Evolutionary conservation across 2,113 vertebrate species (phyloP).

Genomic region (Antidorcas marsupialis): DNA sequence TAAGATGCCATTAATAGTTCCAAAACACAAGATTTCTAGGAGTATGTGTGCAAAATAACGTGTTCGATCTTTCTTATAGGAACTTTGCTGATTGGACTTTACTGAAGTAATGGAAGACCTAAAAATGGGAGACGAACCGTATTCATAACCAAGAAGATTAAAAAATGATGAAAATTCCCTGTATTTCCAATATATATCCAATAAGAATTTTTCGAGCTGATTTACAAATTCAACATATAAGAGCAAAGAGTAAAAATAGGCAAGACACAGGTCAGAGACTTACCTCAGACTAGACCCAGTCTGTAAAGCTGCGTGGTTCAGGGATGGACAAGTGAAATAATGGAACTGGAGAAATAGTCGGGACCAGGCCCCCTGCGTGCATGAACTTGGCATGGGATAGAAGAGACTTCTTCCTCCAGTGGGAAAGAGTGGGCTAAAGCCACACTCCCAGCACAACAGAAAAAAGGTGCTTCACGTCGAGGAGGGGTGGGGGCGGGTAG

Average conservation of each 20-base stretch:
- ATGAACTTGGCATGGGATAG: fast-evolving
- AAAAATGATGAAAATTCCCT: too few species aligned
- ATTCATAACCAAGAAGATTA: neutral
- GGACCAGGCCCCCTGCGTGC: fast-evolving
- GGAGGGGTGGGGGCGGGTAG: neutral
- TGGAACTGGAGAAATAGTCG: fast-evolving
- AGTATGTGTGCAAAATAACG: fast-evolving
- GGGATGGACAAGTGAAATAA: fast-evolving
- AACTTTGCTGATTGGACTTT: neutral
- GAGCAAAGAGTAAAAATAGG: neutral
- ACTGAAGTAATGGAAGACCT: too few species aligned
- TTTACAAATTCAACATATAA: neutral
- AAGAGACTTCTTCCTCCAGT: fast-evolving
- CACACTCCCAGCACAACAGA: fast-evolving
- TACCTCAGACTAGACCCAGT: fast-evolving
- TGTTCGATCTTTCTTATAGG: fast-evolving
- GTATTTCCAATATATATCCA: neutral
- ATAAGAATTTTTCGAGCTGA: neutral
- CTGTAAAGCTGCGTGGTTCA: fast-evolving
- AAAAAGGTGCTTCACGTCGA: fast-evolving
- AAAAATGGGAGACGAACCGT: neutral
- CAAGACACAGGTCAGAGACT: neutral
- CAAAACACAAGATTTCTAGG: neutral
- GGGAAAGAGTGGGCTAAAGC: too few species aligned
- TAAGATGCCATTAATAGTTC: neutral